These are phyloP conservation scores for Plebejus melissa DNA, from an alignment of 2,888 invertebrate species.

Conservation along the genomic window DNA sequence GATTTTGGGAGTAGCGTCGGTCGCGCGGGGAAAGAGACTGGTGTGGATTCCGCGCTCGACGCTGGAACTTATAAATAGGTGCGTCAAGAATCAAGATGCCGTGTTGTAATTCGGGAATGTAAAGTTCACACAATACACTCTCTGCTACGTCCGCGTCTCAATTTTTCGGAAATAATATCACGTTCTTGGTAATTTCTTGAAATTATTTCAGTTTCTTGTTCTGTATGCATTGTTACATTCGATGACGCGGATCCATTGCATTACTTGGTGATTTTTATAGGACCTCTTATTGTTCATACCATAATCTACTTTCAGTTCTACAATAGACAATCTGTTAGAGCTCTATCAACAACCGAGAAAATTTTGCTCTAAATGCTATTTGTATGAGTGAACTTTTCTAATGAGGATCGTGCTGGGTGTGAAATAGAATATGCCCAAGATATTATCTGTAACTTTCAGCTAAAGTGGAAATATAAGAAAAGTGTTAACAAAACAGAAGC, in stretches of 20 bases:
- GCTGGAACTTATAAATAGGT: constrained; percentile 80
- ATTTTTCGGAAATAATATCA: neutral
- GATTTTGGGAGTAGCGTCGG: constrained; percentile 43
- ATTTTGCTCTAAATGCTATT: no score
- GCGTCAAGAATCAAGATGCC: constrained; percentile 47
- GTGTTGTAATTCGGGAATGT: constrained; percentile 45
- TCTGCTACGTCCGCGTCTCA: constrained; percentile 24
- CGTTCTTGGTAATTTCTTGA: neutral
- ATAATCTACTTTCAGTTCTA: neutral
- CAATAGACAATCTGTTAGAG: neutral
- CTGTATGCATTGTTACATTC: neutral
- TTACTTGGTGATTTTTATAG: neutral
- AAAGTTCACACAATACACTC: constrained; percentile 32
- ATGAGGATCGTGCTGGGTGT: no score
- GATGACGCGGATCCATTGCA: neutral
- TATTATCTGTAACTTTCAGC: no score
- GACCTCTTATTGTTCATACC: no score
- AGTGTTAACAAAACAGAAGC: neutral
- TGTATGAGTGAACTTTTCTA: no score
- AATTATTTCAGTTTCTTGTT: neutral
- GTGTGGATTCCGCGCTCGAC: constrained; percentile 64
- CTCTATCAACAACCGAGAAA: neutral
- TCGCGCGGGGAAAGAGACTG: constrained; percentile 63
- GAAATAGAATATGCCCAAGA: no score
- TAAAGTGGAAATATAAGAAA: no score